A percentile compares a stretch with the other conserved stretches of the same genome.
phyloP scores from a whole-genome alignment of 2,113 vertebrate genomes.

The Otocyon megalotis region DNA sequence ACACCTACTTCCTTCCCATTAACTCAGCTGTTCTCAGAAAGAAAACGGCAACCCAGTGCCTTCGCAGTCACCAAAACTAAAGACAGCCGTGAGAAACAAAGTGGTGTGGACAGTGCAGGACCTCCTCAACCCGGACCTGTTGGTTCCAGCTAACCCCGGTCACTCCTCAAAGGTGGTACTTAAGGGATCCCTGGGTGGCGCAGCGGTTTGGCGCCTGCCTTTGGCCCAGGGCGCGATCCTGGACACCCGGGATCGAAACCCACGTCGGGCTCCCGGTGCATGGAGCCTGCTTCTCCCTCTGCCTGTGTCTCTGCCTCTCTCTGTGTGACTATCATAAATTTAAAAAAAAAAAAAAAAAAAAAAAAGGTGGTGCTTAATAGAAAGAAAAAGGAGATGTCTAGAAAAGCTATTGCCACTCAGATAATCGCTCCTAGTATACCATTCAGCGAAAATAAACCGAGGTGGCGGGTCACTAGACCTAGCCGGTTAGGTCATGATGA shows the following conservation, averaged over 20 bases:
- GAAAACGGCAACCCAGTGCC: constrained; percentile 40
- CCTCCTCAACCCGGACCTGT: neutral
- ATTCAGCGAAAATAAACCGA: neutral
- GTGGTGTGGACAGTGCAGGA: neutral
- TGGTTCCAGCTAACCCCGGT: neutral
- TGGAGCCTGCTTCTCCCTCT: too few relatives aligned
- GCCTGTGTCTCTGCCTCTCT: too few relatives aligned
- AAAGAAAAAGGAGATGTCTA: neutral
- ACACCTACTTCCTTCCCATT: constrained; percentile 50
- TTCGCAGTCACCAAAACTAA: constrained; percentile 47
- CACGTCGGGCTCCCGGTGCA: too few relatives aligned
- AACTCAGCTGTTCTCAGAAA: constrained; percentile 51
- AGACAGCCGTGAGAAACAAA: constrained; percentile 40
- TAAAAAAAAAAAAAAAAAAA: too few relatives aligned
- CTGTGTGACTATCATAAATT: too few relatives aligned
- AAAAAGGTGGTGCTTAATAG: neutral
- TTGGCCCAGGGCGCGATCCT: too few relatives aligned
- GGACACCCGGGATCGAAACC: too few relatives aligned
- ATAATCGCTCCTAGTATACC: neutral
- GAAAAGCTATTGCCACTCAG: neutral
- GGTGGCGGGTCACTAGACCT: neutral
- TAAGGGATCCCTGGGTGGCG: too few relatives aligned
- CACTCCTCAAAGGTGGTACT: neutral
- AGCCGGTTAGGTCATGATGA: neutral
- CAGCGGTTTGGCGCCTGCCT: too few relatives aligned